Conservation (phyloP, 2,888 invertebrate genomes). For the Galeopsomyia nigrocyanea region DNA sequence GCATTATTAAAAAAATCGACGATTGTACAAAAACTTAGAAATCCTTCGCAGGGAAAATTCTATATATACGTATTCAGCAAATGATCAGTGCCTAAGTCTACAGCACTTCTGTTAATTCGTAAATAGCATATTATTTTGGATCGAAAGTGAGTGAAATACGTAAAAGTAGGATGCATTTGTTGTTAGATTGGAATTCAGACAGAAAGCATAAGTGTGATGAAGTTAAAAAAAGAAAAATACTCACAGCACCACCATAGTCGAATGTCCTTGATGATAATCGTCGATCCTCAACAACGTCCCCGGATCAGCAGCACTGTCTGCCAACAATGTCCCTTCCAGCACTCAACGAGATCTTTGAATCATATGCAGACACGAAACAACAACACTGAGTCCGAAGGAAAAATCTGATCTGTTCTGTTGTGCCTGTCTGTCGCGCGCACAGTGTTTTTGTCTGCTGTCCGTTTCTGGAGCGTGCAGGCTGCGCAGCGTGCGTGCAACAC, state of each 20-base stretch:
- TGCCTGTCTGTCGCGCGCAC: neutral
- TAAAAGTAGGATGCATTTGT: no score
- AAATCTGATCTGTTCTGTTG: neutral
- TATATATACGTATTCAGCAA: no score
- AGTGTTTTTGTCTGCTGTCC: conserved; percentile 5
- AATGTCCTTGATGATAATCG: conserved; percentile 53
- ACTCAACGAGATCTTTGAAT: neutral
- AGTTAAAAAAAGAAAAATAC: conserved; percentile 49
- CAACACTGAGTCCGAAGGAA: neutral
- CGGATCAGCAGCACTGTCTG: neutral
- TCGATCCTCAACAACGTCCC: conserved; percentile 12
- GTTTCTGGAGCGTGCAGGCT: conserved; percentile 24
- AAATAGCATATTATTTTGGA: no score
- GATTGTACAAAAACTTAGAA: no score
- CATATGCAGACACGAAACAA: conserved; percentile 6
- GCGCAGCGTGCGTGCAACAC: conserved; percentile 59
- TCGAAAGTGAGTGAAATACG: no score
- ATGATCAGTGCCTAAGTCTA: no score
- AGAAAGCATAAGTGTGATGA: no score
- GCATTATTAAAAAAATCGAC: no score
- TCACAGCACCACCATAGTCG: conserved; percentile 68
- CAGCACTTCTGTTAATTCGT: no score
- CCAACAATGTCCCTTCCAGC: neutral
- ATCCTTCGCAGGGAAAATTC: no score
- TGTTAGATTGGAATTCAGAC: no score